Evolutionary conservation across 2,888 invertebrate genomes (phyloP), one percentile per base, ranked within the genome.

Genomic region (Drosophila testacea): DNA sequence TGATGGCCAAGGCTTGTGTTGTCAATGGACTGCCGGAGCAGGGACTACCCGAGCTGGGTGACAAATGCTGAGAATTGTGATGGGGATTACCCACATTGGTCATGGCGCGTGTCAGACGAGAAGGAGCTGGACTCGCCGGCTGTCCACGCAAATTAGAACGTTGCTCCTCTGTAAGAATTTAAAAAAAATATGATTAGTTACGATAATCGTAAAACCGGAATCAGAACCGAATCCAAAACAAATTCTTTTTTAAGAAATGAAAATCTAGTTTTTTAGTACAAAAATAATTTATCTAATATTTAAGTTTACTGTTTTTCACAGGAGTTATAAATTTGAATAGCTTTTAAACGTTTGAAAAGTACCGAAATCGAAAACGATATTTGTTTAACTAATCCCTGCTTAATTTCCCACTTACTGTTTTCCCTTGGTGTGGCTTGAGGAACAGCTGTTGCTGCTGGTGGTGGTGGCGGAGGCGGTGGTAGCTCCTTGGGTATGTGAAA

Each of bases 401-500:
- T 7, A 22, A 22, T 42, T 13, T 7, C 22, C 7, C 6, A 52
- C 68, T 70, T 70, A 71, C 71, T 54, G 34, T 69, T 51, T 28
- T 81, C 88, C 2, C 84, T 38, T 4, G 73, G 69, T 3, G 77
- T 79, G 7, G 66, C 32, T 47, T 69, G 75, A 1, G 68, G 65
- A 10, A 57, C 50, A 42, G 46, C 10, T 6, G 67, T 38, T 16
- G 39, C 39, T 6, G 56, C 30, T 5, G 47, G 32, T 6, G 69
- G 63, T 11, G 69, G 44, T 6, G 70, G 57, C 10, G 74, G 57
- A 6, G 76, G 66, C 47, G 65, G 64, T 36, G 78, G 73, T 69
- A 71, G 69, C 47, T 90, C 90, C 73, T 90, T 91, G 66, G 93
- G 93, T 88, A 93, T 92, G 83, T 93, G 92, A 61, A 93, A 92